Conservation (phyloP, 2,797 vertebrate species). For the Gila robusta region DNA sequence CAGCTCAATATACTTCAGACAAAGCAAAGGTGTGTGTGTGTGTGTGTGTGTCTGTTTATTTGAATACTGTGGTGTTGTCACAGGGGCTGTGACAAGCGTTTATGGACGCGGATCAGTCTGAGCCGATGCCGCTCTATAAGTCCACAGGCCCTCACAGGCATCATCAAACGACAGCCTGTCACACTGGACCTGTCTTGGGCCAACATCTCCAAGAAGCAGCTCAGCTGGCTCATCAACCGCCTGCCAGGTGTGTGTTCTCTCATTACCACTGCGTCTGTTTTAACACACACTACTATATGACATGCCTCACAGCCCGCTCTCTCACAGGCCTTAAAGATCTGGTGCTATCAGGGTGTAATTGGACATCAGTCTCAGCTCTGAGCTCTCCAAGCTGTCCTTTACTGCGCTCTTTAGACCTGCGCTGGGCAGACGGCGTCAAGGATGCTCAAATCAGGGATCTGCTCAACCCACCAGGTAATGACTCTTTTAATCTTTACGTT, state of each 20-base stretch:
- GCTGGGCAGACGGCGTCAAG: constrained; percentile 94
- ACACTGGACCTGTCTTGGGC: constrained; percentile 97
- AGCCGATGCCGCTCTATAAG: constrained; percentile 93
- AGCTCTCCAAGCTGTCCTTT: constrained; percentile 95
- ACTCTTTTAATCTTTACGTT: neutral
- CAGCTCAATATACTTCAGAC: neutral
- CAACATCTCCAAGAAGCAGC: constrained; percentile 97
- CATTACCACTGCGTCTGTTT: neutral
- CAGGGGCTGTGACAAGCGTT: constrained; percentile 97
- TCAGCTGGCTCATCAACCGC: constrained; percentile 94
- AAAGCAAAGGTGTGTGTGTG: neutral
- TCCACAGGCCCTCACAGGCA: constrained; percentile 93
- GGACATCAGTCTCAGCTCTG: constrained; percentile 93
- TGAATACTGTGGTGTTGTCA: constrained; percentile 15
- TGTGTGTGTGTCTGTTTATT: neutral
- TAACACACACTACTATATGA: neutral
- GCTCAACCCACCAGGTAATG: constrained; percentile 87
- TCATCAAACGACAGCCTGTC: constrained; percentile 95
- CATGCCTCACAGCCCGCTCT: neutral
- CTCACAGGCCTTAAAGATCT: constrained; percentile 92
- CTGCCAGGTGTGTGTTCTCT: constrained; percentile 83
- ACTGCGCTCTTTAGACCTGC: constrained; percentile 94
- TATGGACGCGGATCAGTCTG: constrained; percentile 95
- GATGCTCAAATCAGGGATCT: constrained; percentile 96
- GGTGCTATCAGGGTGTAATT: constrained; percentile 93